Conservation (phyloP, 2,888 invertebrate genomes). For the Gerosis bhagava region DNA sequence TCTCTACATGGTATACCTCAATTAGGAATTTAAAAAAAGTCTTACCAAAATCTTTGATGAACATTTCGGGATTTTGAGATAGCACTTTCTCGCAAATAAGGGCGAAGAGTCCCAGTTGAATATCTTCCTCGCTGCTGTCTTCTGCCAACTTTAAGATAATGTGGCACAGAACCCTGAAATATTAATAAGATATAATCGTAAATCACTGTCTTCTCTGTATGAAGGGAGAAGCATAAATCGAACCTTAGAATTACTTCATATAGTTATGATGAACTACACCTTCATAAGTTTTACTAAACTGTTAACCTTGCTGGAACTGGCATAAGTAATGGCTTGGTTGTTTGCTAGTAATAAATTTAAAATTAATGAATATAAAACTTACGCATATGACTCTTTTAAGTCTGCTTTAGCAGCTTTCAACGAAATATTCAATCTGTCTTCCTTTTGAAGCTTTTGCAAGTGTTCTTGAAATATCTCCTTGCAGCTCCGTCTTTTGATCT, state of each 20-base stretch:
- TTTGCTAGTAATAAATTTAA: too few relatives aligned
- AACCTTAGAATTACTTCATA: too few relatives aligned
- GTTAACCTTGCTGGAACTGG: too few relatives aligned
- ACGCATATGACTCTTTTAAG: slow-evolving; percentile 57
- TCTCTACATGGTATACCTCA: too few relatives aligned
- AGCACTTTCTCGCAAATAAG: slow-evolving; percentile 59
- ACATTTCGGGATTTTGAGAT: slow-evolving; percentile 48
- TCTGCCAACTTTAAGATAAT: slow-evolving; percentile 50
- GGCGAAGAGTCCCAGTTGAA: slow-evolving; percentile 52
- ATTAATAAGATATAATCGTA: too few relatives aligned
- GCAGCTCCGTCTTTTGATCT: slow-evolving; percentile 45
- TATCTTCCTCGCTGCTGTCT: slow-evolving; percentile 44
- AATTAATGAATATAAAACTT: slow-evolving; percentile 13
- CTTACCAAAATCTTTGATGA: slow-evolving; percentile 60
- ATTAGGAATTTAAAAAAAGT: too few relatives aligned
- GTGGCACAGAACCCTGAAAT: slow-evolving; percentile 56
- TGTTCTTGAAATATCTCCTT: slow-evolving; percentile 56
- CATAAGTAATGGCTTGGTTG: too few relatives aligned
- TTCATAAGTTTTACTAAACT: too few relatives aligned
- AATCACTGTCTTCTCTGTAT: too few relatives aligned
- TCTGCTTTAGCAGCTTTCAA: slow-evolving; percentile 56
- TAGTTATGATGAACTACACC: too few relatives aligned
- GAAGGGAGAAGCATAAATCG: too few relatives aligned
- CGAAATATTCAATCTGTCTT: slow-evolving; percentile 51
- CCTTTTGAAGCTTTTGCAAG: slow-evolving; percentile 44